Conservation (phyloP, 2,888 invertebrate genomes). For the Steromphala cineraria region DNA sequence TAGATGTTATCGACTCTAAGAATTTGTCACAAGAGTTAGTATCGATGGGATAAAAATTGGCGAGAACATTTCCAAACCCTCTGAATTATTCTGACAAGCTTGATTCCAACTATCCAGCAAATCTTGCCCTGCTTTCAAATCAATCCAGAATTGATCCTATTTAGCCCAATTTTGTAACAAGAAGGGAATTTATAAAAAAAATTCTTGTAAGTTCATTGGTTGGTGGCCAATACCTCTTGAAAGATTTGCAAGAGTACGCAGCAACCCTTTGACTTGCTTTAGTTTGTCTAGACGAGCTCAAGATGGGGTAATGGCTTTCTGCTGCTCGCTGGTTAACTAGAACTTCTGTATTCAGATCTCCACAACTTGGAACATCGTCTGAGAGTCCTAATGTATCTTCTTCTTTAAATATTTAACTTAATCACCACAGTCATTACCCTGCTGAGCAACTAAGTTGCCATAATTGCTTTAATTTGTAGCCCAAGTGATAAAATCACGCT, state of each 20-base stretch:
- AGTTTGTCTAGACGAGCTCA: too few relatives aligned
- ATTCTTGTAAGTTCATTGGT: too few relatives aligned
- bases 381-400: neutral
- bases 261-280: too few relatives aligned
- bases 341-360: too few relatives aligned
- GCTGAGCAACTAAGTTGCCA: neutral
- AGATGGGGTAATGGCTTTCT: too few relatives aligned
- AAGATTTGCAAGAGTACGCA: too few relatives aligned
- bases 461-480: neutral
- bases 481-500: neutral
- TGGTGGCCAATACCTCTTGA: too few relatives aligned
- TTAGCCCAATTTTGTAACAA: neutral
- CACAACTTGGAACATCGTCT: too few relatives aligned
- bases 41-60: neutral
- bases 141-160: neutral
- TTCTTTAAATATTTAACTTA: constrained; percentile 8
- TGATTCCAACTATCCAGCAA: neutral
- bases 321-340: too few relatives aligned
- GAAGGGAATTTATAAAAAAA: too few relatives aligned
- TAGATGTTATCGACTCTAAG: neutral
- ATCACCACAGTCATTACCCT: neutral
- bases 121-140: neutral
- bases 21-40: neutral
- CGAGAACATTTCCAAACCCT: neutral
- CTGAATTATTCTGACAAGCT: neutral